Percentiles rank a stretch among this genome's conserved stretches.
Conservation (phyloP, 2,888 invertebrate genomes). For the Eupithecia tripunctaria region DNA sequence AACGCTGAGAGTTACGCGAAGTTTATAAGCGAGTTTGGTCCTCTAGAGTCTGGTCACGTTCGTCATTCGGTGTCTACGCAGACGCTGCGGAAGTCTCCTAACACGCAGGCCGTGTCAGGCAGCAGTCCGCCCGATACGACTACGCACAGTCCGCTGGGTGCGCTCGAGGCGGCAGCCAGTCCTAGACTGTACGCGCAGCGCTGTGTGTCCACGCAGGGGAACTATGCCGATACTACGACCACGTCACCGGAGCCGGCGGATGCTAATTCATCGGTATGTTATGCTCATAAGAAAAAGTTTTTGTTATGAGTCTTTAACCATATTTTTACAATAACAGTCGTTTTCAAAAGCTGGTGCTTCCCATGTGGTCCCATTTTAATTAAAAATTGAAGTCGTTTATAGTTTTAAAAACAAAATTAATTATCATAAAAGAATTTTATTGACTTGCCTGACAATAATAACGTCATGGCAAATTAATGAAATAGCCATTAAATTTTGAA, state of each 20-base stretch:
- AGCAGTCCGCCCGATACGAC: conserved; percentile 91
- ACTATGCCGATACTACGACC: conserved; percentile 78
- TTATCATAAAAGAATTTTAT: too few species aligned
- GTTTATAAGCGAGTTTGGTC: conserved; percentile 57
- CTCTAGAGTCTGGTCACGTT: conserved; percentile 51
- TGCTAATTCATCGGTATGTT: conserved; percentile 66
- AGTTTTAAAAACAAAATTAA: too few species aligned
- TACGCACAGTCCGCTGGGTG: conserved; percentile 91
- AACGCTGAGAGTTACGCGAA: conserved; percentile 57
- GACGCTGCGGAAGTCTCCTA: conserved; percentile 81
- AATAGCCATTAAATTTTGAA: too few species aligned
- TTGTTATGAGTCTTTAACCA: background rate
- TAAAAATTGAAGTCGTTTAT: too few species aligned
- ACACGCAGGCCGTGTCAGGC: conserved; percentile 56
- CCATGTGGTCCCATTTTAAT: too few species aligned
- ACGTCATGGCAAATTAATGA: too few species aligned
- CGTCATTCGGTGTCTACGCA: conserved; percentile 91
- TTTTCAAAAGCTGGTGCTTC: too few species aligned
- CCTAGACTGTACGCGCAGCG: conserved; percentile 51
- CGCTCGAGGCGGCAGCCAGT: conserved; percentile 66
- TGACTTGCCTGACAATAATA: too few species aligned
- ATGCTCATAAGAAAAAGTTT: background rate
- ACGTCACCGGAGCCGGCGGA: conserved; percentile 76
- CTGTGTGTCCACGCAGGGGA: conserved; percentile 54
- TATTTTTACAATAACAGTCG: too few species aligned